Conservation (phyloP, 2,888 invertebrate genomes). For the Synanthedon andrenaeformis region DNA sequence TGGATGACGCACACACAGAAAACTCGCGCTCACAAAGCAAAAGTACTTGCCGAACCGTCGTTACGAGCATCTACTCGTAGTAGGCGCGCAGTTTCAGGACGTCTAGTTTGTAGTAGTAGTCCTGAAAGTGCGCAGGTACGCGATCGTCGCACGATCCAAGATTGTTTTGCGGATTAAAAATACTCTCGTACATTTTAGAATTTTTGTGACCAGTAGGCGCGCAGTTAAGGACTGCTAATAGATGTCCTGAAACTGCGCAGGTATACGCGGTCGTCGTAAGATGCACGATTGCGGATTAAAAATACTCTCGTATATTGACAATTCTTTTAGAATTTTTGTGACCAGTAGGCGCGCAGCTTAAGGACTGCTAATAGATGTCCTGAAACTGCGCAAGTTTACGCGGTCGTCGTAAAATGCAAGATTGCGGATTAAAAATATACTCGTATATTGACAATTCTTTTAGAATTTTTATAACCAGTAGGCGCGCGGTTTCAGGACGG, state of each 20-base stretch:
- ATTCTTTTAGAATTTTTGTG: too few relatives aligned
- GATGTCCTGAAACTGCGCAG: conserved; percentile 10
- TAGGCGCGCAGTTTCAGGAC: conserved; percentile 14
- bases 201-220: neutral
- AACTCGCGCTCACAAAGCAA: conserved; percentile 25
- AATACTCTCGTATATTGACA: too few relatives aligned
- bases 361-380: conserved; percentile 3
- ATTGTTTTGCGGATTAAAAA: neutral
- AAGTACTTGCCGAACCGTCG: conserved; percentile 16
- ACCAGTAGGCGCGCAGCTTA: conserved; percentile 12
- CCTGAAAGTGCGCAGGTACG: conserved; percentile 11
- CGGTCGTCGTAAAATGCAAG: conserved; percentile 1
- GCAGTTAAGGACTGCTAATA: conserved; percentile 12
- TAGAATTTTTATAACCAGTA: too few relatives aligned
- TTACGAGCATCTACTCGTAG: neutral
- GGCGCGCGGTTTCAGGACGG: conserved; percentile 14
- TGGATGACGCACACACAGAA: conserved; percentile 37
- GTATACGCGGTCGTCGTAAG: conserved; percentile 1
- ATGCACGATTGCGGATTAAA: neutral
- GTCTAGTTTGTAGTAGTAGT: too few relatives aligned
- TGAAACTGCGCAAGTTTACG: conserved; percentile 9
- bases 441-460: too few relatives aligned
- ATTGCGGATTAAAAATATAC: neutral
- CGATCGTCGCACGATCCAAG: conserved; percentile 2
- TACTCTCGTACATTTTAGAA: too few relatives aligned